phyloP scores from a whole-genome alignment of 2,113 vertebrate genomes.

The Sapajus apella region DNA sequence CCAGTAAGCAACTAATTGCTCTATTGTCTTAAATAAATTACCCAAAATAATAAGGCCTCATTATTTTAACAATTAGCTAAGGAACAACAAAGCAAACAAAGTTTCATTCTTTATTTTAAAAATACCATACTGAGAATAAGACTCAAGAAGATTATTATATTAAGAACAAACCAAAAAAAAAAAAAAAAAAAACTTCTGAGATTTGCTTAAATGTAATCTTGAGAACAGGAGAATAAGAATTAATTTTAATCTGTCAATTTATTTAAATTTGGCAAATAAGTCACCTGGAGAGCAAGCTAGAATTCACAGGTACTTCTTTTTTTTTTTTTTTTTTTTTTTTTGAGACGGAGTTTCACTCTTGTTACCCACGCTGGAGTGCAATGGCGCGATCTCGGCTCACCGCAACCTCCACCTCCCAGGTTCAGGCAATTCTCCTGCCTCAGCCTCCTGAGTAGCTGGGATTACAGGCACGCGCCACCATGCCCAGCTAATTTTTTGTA shows the following conservation, averaged over 20 bases:
- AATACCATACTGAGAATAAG: background rate
- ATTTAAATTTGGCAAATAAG: constrained; percentile 21
- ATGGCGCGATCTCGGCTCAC: too few relatives aligned
- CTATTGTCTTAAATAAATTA: constrained; percentile 61
- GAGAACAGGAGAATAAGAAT: constrained; percentile 4
- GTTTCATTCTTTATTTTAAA: background rate
- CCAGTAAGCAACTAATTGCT: background rate
- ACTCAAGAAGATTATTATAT: background rate
- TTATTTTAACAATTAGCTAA: constrained; percentile 64
- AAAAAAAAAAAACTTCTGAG: background rate
- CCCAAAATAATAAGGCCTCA: constrained; percentile 20
- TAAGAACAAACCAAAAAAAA: background rate
- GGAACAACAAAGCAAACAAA: constrained; percentile 31
- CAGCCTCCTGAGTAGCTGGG: too few relatives aligned
- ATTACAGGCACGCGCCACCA: too few relatives aligned
- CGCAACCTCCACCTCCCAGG: too few relatives aligned
- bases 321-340: too few relatives aligned
- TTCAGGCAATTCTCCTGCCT: too few relatives aligned
- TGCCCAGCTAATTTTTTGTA: too few relatives aligned
- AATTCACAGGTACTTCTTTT: constrained; percentile 16
- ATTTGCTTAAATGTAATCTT: constrained; percentile 15
- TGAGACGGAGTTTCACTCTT: too few relatives aligned
- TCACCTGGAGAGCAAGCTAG: background rate
- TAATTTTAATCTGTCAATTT: background rate
- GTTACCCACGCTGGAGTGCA: too few relatives aligned